Conservation (phyloP, 2,113 vertebrate genomes). For the Pteropus alecto region DNA sequence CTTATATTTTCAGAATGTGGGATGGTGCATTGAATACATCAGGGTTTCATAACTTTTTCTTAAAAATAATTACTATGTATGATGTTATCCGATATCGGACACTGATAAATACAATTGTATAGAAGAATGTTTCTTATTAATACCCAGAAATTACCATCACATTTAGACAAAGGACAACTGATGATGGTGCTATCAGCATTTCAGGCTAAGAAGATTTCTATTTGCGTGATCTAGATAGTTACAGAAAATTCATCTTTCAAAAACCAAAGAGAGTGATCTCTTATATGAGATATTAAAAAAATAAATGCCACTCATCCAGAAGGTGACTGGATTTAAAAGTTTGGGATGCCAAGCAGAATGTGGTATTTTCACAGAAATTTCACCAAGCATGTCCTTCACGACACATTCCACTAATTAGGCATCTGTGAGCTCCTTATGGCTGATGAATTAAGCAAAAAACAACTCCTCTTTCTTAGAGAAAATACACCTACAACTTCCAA, state of each 20-base stretch:
- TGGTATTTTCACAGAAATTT: constrained; percentile 61
- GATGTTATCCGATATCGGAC: neutral
- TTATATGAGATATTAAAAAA: constrained; percentile 26
- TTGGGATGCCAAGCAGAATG: constrained; percentile 47
- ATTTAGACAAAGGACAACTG: neutral
- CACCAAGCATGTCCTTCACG: constrained; percentile 59
- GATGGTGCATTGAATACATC: neutral
- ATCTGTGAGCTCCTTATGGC: constrained; percentile 75
- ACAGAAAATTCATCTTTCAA: neutral
- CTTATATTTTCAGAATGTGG: neutral
- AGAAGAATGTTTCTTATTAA: neutral
- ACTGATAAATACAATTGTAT: neutral
- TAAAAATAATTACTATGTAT: neutral
- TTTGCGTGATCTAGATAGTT: neutral
- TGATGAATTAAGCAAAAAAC: constrained; percentile 63
- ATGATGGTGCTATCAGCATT: neutral
- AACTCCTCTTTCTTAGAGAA: constrained; percentile 50
- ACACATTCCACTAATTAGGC: constrained; percentile 60
- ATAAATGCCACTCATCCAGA: constrained; percentile 58
- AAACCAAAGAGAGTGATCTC: constrained; percentile 23
- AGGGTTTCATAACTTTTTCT: neutral
- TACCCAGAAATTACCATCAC: neutral
- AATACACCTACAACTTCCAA: constrained; percentile 59
- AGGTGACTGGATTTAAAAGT: constrained; percentile 62
- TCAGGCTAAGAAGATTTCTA: neutral